A percentile compares a stretch with the other conserved stretches of the same genome.
phyloP scores from a whole-genome alignment of 2,113 vertebrate species.

The Mastomys coucha region DNA sequence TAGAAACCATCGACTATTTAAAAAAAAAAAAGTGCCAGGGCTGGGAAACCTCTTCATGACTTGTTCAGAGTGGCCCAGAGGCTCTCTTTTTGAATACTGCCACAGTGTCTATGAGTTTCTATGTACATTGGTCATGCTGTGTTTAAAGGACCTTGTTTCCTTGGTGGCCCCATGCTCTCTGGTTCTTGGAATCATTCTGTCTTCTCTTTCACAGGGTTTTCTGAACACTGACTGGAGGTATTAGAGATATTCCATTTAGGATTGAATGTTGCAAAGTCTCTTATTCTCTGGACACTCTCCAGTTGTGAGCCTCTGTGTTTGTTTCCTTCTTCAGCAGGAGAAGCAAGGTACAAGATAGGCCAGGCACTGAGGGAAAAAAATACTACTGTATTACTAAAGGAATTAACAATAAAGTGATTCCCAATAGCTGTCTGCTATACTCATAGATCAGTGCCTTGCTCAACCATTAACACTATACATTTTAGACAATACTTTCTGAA shows the following conservation, averaged over 20 bases:
- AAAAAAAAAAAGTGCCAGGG: too few relatives aligned
- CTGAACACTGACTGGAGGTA: not conserved
- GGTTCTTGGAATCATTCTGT: not conserved
- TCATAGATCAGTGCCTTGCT: not conserved
- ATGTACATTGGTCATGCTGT: not conserved
- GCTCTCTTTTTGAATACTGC: not conserved
- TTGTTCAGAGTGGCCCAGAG: not conserved
- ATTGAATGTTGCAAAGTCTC: not conserved
- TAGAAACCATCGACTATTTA: not conserved
- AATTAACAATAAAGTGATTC: not conserved
- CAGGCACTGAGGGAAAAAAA: not conserved
- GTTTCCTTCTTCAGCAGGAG: not conserved
- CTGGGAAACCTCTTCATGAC: not conserved
- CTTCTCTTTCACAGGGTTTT: not conserved
- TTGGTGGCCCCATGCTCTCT: not conserved
- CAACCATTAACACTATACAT: not conserved
- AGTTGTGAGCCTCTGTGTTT: not conserved
- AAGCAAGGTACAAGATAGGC: not conserved
- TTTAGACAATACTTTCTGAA: conserved; percentile 38
- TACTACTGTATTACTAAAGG: not conserved
- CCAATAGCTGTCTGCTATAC: not conserved
- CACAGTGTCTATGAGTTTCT: not conserved
- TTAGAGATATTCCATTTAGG: not conserved
- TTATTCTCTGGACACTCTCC: not conserved
- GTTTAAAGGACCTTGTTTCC: not conserved